Percentiles rank a stretch among this genome's conserved stretches.
Evolutionary conservation across 2,797 vertebrate genomes (phyloP).

Genomic region (Enteromius unitaeniatus): DNA sequence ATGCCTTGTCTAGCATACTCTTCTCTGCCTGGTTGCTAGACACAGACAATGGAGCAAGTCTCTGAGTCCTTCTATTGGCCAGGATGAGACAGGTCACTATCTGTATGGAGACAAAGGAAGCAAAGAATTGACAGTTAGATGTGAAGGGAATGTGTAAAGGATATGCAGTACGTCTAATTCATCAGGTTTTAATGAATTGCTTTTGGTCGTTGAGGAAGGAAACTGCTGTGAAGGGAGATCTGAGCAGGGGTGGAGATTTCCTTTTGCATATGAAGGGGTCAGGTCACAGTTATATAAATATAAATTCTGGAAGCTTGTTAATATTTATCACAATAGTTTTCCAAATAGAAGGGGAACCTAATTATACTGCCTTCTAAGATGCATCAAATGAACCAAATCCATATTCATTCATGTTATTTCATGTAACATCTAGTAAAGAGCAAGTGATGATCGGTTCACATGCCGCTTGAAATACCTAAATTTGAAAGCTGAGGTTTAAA

Average conservation of each 20-base stretch:
- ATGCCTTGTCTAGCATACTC: slow-evolving; percentile 57
- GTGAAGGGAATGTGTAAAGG: slow-evolving; percentile 27
- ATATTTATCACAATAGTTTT: not conserved
- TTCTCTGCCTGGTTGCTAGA: slow-evolving; percentile 47
- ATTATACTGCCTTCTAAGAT: not conserved
- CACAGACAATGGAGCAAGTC: slow-evolving; percentile 54
- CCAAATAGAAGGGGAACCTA: not conserved
- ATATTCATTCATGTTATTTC: not conserved
- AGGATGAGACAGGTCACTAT: slow-evolving; percentile 47
- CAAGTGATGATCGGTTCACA: not conserved
- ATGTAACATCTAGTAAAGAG: not conserved
- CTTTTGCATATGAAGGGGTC: not conserved
- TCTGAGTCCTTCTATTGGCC: slow-evolving; percentile 51
- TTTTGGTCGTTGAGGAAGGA: not conserved
- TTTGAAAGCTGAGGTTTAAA: no score
- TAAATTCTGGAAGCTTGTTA: no score
- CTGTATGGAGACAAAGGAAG: slow-evolving; percentile 41
- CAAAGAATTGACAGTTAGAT: slow-evolving; percentile 28
- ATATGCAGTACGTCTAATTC: slow-evolving; percentile 29
- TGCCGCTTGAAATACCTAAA: no score
- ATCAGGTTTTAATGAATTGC: slow-evolving; percentile 12
- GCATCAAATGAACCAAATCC: not conserved
- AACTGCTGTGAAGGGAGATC: not conserved
- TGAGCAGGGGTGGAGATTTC: not conserved
- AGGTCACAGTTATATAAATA: not conserved